phyloP scores from a whole-genome alignment of 2,888 invertebrate genomes.

The Chloroclystis v-ata region DNA sequence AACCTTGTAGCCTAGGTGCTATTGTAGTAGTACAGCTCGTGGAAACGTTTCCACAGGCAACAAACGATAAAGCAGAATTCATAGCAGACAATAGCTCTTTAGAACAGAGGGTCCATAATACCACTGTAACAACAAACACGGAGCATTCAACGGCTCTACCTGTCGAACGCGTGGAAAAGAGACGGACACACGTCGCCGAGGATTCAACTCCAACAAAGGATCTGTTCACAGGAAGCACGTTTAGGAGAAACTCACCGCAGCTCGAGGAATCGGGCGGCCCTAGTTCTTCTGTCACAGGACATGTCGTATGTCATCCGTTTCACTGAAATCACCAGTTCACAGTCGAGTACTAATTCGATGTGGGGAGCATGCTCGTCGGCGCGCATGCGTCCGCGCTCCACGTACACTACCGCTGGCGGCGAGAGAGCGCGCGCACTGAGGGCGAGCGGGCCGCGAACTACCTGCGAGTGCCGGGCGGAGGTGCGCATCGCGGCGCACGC shows the following conservation, averaged over 20 bases:
- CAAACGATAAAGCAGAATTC: slow-evolving; percentile 29
- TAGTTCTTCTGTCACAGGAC: slow-evolving; percentile 76
- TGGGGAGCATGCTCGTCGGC: slow-evolving; percentile 61
- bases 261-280: slow-evolving; percentile 73
- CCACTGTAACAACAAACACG: slow-evolving; percentile 24
- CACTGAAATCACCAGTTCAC: slow-evolving; percentile 69
- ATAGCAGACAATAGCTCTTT: slow-evolving; percentile 25
- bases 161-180: slow-evolving; percentile 63
- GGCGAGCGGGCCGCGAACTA: slow-evolving; percentile 53
- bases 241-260: slow-evolving; percentile 72
- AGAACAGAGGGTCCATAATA: slow-evolving; percentile 23
- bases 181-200: slow-evolving; percentile 66
- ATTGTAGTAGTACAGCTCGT: slow-evolving; percentile 28
- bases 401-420: slow-evolving; percentile 74
- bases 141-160: slow-evolving; percentile 34
- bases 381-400: slow-evolving; percentile 65
- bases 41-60: slow-evolving; percentile 37
- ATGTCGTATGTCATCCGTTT: slow-evolving; percentile 61
- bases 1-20: slow-evolving; percentile 26
- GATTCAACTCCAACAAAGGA: slow-evolving; percentile 66
- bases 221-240: slow-evolving; percentile 61
- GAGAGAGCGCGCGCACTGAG: slow-evolving; percentile 77
- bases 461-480: slow-evolving; percentile 56
- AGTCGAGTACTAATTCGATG: slow-evolving; percentile 41
- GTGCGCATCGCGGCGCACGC: slow-evolving; percentile 63